phyloP scores from a whole-genome alignment of 2,888 invertebrate species.

The Globia sparganii region DNA sequence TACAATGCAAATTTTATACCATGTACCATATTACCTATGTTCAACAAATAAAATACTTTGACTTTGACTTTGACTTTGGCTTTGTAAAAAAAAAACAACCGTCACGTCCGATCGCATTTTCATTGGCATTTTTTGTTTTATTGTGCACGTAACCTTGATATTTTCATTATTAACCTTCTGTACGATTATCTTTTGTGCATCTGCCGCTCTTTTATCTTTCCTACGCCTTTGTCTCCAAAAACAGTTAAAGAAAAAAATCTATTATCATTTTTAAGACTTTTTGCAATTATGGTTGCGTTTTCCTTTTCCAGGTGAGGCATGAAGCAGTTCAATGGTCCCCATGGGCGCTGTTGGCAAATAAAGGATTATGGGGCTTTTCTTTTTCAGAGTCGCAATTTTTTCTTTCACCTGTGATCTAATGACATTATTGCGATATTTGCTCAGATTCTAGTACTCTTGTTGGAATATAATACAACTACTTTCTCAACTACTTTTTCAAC shows the following conservation, averaged over 20 bases:
- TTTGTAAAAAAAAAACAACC: background rate
- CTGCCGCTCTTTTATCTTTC: conserved; percentile 48
- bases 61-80: no score
- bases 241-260: conserved; percentile 50
- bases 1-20: no score
- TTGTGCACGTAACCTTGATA: background rate
- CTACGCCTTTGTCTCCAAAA: conserved; percentile 58
- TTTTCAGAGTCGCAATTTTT: conserved; percentile 21
- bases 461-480: conserved; percentile 12
- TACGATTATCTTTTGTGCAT: background rate
- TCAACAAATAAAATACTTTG: no score
- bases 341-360: conserved; percentile 44
- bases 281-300: conserved; percentile 45
- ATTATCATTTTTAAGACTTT: conserved; percentile 56
- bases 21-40: no score
- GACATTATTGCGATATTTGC: conserved; percentile 13
- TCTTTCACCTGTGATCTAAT: conserved; percentile 32
- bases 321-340: conserved; percentile 40
- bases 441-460: background rate
- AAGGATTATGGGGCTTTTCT: conserved; percentile 34
- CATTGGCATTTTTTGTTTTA: background rate
- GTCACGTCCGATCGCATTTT: background rate
- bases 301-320: conserved; percentile 29
- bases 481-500: background rate
- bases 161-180: conserved; percentile 42